A percentile compares a stretch with the other conserved stretches of the same genome.
These are phyloP conservation scores for Adelphocoris suturalis DNA, from an alignment of 2,888 invertebrate genomes.

Conservation along the genomic window DNA sequence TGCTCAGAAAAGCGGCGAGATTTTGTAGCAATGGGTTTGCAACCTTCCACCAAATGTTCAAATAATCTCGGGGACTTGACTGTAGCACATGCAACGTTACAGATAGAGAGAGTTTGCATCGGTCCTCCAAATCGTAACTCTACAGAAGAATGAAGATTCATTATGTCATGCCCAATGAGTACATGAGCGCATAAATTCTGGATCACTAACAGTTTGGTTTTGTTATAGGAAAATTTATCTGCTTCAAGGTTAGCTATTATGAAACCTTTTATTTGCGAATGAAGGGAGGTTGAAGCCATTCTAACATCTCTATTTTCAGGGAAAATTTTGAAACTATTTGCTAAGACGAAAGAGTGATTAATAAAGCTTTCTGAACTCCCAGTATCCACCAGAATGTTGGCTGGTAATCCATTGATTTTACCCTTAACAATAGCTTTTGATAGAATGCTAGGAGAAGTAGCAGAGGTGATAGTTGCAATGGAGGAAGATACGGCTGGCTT, in stretches of 20 bases:
- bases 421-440: background rate
- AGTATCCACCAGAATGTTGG: background rate
- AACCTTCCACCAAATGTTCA: too few species aligned
- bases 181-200: background rate
- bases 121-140: background rate
- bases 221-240: background rate
- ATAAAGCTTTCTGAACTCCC: background rate
- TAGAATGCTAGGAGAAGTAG: background rate
- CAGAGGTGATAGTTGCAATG: background rate
- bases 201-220: constrained; percentile 5
- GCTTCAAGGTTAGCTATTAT: background rate
- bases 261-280: background rate
- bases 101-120: too few species aligned
- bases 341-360: background rate
- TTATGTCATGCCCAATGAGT: background rate
- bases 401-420: background rate
- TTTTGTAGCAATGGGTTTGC: too few species aligned
- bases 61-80: too few species aligned
- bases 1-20: too few species aligned
- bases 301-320: background rate
- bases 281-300: background rate
- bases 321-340: background rate
- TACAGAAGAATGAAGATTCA: background rate
- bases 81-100: too few species aligned
- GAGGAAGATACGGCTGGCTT: background rate